Conservation (phyloP, 1,140 invertebrate species). For the Diuraphis noxia region DNA sequence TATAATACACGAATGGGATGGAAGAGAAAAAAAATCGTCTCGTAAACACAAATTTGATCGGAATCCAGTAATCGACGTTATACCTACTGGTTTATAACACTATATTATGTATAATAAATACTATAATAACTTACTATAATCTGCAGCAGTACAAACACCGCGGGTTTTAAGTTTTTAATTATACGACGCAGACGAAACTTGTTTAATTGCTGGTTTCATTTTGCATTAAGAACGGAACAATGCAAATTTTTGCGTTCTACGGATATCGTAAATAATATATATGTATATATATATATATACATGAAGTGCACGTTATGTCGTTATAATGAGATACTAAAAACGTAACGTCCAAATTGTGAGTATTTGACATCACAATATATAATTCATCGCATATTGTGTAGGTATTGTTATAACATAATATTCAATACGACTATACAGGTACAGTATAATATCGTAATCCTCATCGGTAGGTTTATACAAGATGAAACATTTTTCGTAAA, state of each 20-base stretch:
- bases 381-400: not conserved
- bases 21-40: not conserved
- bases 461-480: too few relatives aligned
- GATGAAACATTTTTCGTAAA: too few relatives aligned
- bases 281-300: too few relatives aligned
- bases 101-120: too few relatives aligned
- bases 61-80: not conserved
- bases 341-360: not conserved
- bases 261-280: too few relatives aligned
- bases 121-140: not conserved
- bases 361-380: not conserved
- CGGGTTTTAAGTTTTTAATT: not conserved
- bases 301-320: too few relatives aligned
- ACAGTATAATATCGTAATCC: not conserved
- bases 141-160: not conserved
- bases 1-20: not conserved
- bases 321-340: slow-evolving; percentile 2
- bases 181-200: not conserved
- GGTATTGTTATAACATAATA: not conserved
- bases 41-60: not conserved
- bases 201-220: not conserved
- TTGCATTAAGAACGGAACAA: not conserved
- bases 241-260: not conserved
- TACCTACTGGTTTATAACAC: not conserved
- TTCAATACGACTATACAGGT: too few relatives aligned